These are phyloP conservation scores for Crossocerus cetratus DNA, from an alignment of 2,888 invertebrate genomes.

Conservation along the genomic window DNA sequence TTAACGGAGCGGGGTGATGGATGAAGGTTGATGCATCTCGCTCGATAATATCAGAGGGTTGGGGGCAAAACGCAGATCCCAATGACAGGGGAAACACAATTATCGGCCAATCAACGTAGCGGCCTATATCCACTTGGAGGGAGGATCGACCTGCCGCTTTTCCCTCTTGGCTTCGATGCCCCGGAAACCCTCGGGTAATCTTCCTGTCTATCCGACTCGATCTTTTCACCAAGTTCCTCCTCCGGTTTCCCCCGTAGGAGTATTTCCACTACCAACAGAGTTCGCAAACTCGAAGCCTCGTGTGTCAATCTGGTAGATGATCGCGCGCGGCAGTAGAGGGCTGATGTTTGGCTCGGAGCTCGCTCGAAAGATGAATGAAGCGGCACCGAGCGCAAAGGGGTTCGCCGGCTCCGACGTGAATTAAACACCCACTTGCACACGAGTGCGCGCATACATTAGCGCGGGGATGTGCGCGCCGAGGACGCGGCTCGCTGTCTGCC, in stretches of 20 bases:
- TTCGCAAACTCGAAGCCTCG: slow-evolving; percentile 10
- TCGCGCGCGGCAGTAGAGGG: not conserved
- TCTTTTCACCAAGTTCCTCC: slow-evolving; percentile 11
- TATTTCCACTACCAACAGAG: too few species aligned
- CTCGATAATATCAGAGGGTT: slow-evolving; percentile 20
- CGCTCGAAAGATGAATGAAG: too few species aligned
- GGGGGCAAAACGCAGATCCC: slow-evolving; percentile 40
- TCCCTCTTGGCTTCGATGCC: slow-evolving; percentile 15
- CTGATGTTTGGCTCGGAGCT: not conserved
- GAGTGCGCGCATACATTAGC: too few species aligned
- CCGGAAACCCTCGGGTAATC: slow-evolving; percentile 38
- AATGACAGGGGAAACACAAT: slow-evolving; percentile 58
- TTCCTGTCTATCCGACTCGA: slow-evolving; percentile 29
- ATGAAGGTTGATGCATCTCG: slow-evolving; percentile 22
- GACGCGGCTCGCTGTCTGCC: too few species aligned
- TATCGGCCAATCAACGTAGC: slow-evolving; percentile 60
- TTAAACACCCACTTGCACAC: too few species aligned
- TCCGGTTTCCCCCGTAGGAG: slow-evolving; percentile 14
- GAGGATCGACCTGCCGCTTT: slow-evolving; percentile 30
- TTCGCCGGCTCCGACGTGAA: too few species aligned
- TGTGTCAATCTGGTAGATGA: slow-evolving; percentile 5
- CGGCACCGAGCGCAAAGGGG: too few species aligned
- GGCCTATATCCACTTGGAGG: slow-evolving; percentile 24
- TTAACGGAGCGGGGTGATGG: not conserved
- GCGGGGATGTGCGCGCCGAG: too few species aligned